Percentiles rank a stretch among this genome's conserved stretches.
Evolutionary conservation across 2,888 invertebrate genomes (phyloP).

Genomic region (Pseudanteris insignis): DNA sequence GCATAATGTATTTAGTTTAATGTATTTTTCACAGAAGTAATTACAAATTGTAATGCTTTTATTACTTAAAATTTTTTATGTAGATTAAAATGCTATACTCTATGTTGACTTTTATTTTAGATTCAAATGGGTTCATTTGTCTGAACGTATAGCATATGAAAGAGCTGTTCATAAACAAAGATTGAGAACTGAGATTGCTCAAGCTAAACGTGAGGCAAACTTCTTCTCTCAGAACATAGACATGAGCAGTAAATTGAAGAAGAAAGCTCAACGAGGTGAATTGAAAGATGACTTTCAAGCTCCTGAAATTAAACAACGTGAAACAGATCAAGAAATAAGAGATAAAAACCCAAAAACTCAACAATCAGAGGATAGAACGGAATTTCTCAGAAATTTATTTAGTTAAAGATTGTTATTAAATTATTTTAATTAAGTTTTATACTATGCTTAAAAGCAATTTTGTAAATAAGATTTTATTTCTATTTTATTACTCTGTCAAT

Average conservation of each 20-base stretch:
- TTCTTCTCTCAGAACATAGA: conserved; percentile 87
- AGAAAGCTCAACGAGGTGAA: conserved; percentile 59
- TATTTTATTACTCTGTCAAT: too few species aligned
- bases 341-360: conserved; percentile 48
- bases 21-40: too few species aligned
- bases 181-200: conserved; percentile 84
- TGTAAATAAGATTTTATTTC: too few species aligned
- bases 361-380: conserved; percentile 51
- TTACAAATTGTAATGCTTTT: too few species aligned
- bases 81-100: conserved; percentile 2
- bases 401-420: too few species aligned
- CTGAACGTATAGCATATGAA: conserved; percentile 93
- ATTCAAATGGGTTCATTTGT: conserved; percentile 96
- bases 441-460: too few species aligned
- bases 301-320: conserved; percentile 58
- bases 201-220: conserved; percentile 90
- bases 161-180: conserved; percentile 88
- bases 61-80: background rate
- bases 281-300: conserved; percentile 47
- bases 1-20: background rate
- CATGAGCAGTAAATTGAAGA: conserved; percentile 76
- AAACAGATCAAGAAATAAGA: conserved; percentile 61
- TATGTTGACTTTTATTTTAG: too few species aligned
- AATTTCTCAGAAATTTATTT: conserved; percentile 58
- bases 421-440: too few species aligned